phyloP scores from a whole-genome alignment of 2,797 vertebrate genomes.

The Sebastes iracundus region DNA sequence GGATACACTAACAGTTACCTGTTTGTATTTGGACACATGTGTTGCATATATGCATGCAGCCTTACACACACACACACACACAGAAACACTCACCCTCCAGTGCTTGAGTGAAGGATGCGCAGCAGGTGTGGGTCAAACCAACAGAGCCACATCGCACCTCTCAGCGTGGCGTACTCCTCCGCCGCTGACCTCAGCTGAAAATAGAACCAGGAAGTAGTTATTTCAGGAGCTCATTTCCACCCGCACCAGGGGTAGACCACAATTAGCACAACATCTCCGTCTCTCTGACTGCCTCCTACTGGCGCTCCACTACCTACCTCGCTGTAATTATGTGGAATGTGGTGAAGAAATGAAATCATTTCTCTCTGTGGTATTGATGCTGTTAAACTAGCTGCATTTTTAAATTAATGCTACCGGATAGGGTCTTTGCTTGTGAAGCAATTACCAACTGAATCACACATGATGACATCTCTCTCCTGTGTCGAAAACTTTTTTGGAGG shows the following conservation, averaged over 20 bases:
- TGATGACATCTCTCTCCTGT: not conserved
- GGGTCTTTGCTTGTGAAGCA: not conserved
- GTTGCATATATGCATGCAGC: constrained; percentile 54
- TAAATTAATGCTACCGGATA: not conserved
- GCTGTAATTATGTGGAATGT: not conserved
- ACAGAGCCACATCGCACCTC: constrained; percentile 72
- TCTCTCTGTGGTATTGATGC: not conserved
- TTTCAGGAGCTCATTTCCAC: constrained; percentile 79
- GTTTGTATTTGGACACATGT: constrained; percentile 45
- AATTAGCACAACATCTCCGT: constrained; percentile 72
- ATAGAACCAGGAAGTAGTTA: constrained; percentile 81
- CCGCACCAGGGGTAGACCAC: constrained; percentile 69
- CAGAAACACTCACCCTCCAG: constrained; percentile 39
- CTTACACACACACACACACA: constrained; percentile 17
- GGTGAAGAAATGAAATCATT: not conserved
- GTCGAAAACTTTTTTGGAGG: not conserved
- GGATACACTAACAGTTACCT: constrained; percentile 33
- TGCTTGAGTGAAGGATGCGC: constrained; percentile 71
- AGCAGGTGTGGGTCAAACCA: constrained; percentile 78
- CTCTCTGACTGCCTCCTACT: constrained; percentile 48
- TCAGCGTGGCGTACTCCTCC: constrained; percentile 70
- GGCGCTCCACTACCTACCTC: not conserved
- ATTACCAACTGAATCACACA: not conserved
- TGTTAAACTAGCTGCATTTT: not conserved
- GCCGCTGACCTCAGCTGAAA: constrained; percentile 78